Base-by-base conservation (phyloP, 2,888 invertebrate species). In the Colostygia pectinataria region DNA sequence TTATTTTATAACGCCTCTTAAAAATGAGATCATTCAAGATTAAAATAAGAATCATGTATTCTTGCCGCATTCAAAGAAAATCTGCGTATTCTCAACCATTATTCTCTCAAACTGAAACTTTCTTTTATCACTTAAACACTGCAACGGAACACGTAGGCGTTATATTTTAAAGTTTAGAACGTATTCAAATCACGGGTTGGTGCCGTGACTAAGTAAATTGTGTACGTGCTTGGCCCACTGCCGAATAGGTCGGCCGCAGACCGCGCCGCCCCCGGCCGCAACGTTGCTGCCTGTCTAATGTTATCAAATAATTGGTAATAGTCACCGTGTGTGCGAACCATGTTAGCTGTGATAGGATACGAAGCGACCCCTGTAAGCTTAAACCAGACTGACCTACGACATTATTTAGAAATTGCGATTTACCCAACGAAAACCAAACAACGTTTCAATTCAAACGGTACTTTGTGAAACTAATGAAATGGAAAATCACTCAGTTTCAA, bases 151-250 rank as follows among this genome's bases (percentile, higher is more conserved):
- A 36, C 50, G 50, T 42, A 28, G 27, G 40, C 42, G 23, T 28
- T 53, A 50, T 68, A 65, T 71, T 77, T 75, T 65, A 73, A 75
- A 77, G 58, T 74, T 69, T 68, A 67, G 66, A 77, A 68, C 71
- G 71, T 79, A 85, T 87, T 85, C 82, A 77, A 78, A 84, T 82
- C 86, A 84, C 81, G 83, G n/a, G 68, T 46, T 66, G 67, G 73
- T 70, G 71, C 79, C 72, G 68, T 63, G 62, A 74, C 80, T 88
- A 84, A 87, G 85, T 87, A 86, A 87, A 88, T 87, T 85, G 82
- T 83, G 81, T 80, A 88, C 88, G 85, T 86, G 87, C 77, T 81
- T 87, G 87, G 87, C 83, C 66, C 79, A 53, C 55, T 78, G 87
- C 89, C 88, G 82, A 87, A 82, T 82, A 71, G 81, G 77, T 72